phyloP scores from a whole-genome alignment of 1,140 invertebrate species.

The Homarus americanus region DNA sequence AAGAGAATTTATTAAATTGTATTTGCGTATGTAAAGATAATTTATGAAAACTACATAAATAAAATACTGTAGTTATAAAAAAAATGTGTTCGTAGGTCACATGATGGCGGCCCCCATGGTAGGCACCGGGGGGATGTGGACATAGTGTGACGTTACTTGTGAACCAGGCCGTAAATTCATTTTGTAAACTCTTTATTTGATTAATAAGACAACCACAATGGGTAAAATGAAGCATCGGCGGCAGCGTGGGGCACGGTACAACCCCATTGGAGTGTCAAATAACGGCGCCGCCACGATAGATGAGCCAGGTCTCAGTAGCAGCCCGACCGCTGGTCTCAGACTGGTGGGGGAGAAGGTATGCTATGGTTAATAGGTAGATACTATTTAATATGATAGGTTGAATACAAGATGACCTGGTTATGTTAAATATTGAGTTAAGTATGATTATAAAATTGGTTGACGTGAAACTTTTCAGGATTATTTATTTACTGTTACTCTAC shows the following conservation, averaged over 20 bases:
- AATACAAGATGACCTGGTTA: neutral
- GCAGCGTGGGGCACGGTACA: conserved; percentile 28
- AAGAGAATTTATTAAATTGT: no score
- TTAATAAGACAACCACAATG: neutral
- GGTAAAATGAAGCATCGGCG: conserved; percentile 49
- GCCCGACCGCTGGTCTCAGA: neutral
- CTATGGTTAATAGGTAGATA: neutral
- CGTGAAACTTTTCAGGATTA: neutral
- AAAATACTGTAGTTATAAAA: neutral
- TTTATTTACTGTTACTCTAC: neutral
- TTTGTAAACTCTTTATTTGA: neutral
- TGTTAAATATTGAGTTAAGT: neutral
- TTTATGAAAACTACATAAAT: neutral
- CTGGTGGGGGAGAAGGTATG: conserved; percentile 27
- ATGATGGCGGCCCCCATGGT: neutral
- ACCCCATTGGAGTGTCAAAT: conserved; percentile 28
- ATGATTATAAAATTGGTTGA: neutral
- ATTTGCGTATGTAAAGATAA: no score
- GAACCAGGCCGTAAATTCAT: neutral
- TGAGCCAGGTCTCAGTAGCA: neutral
- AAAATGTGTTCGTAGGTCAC: neutral
- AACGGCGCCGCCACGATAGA: neutral
- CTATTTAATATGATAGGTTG: neutral
- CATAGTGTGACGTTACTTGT: neutral
- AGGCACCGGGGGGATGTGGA: neutral